These are phyloP conservation scores for Carcharodon carcharias DNA, from an alignment of 2,797 vertebrate species.

Conservation along the genomic window DNA sequence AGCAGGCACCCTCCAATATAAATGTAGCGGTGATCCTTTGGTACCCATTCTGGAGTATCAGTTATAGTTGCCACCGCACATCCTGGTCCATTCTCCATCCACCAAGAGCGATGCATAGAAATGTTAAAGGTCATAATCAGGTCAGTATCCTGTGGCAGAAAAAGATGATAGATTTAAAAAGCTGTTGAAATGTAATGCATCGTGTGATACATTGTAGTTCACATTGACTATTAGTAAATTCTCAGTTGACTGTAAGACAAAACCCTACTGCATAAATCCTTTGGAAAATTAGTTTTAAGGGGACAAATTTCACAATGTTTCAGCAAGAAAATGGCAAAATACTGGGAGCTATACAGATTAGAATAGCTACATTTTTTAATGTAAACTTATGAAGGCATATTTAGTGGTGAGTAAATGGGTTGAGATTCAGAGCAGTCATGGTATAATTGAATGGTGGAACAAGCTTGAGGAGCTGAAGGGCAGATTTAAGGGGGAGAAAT, in stretches of 20 bases:
- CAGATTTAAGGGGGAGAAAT: neutral
- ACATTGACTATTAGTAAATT: neutral
- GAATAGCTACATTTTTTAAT: neutral
- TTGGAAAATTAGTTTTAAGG: neutral
- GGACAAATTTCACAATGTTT: neutral
- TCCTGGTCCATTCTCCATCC: slow-evolving; percentile 99
- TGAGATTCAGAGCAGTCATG: neutral
- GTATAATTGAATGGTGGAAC: neutral
- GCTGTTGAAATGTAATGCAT: neutral
- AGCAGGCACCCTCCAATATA: slow-evolving; percentile 90
- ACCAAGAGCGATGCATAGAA: slow-evolving; percentile 99
- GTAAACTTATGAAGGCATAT: neutral
- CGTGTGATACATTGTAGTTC: neutral
- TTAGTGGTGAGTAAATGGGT: neutral
- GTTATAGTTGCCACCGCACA: slow-evolving; percentile 88
- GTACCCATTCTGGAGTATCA: slow-evolving; percentile 90
- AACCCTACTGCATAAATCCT: neutral
- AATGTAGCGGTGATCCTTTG: slow-evolving; percentile 95
- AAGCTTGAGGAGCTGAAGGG: neutral
- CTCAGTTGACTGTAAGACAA: neutral
- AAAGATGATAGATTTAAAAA: slow-evolving; percentile 41
- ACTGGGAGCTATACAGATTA: neutral
- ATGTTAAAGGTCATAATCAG: slow-evolving; percentile 98
- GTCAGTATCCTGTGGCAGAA: slow-evolving; percentile 80
- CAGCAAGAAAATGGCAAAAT: neutral